Base-by-base conservation (phyloP, 1,140 invertebrate genomes). In the Papilio machaon region DNA sequence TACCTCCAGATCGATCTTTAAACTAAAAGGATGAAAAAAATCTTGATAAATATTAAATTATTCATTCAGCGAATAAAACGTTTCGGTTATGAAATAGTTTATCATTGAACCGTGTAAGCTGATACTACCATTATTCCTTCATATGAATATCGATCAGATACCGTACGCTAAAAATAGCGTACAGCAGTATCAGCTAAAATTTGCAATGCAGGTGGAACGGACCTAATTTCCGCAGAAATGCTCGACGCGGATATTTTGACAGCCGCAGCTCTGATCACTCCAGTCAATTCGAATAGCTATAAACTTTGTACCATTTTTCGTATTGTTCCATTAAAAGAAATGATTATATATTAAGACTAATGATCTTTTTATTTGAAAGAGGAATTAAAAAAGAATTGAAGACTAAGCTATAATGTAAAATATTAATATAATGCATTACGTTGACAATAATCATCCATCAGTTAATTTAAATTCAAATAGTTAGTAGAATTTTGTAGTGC, bases 171-270 rank as follows among this genome's bases (percentile, higher is more conserved):
- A 70, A 75, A 47, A 30, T 75, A 75, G n/a, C 54, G 54, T 58
- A 58, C 47, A 75, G 19, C 47, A 10, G 46, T 75, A 49, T 75
- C 74, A 52, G 47, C 19, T 46, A 75, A 75, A 75, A 75, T 75
- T 75, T 47, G 74, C 74, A 75, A 75, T 75, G 74, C 74, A 75
- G 46, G 74, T 75, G 74, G n/a, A 75, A 52, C 47, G 74, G 46
- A 75, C 46, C 43, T 75, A 75, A 75, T 75, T 75, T 75, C 74
- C 74, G 74, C 49, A 47, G 74, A 49, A 75, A 75, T 75, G 47
- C 74, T 75, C 74, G 46, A 75, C 74, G 19, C 74, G 74, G 74
- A 75, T 75, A 75, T 75, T 75, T 75, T 75, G 47, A 75, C 74
- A 75, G 47, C 74, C 74, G 43, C 74, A 75, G 47, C 74, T 19